Conservation (phyloP, 2,888 invertebrate genomes). For the Frankliniella fusca region DNA sequence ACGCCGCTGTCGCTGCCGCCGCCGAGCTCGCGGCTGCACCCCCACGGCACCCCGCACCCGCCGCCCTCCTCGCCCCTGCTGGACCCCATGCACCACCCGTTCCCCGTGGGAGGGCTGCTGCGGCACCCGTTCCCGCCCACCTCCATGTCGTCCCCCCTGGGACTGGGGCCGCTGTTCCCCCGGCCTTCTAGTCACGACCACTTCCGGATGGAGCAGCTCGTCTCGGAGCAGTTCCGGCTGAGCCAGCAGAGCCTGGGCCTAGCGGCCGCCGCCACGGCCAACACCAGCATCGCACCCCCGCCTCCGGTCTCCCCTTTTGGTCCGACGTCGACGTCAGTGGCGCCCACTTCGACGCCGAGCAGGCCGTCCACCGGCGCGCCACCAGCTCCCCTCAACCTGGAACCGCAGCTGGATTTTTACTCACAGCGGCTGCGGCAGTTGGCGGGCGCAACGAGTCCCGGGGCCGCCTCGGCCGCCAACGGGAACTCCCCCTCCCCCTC, state of each 20-base stretch:
- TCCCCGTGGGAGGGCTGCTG: conserved; percentile 66
- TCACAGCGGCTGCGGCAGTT: conserved; percentile 98
- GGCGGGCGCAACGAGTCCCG: conserved; percentile 92
- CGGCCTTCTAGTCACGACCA: conserved; percentile 70
- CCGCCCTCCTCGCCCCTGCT: conserved; percentile 61
- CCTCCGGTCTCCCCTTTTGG: conserved; percentile 49
- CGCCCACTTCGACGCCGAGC: conserved; percentile 22
- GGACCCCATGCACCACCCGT: conserved; percentile 71
- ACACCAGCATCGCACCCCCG: conserved; percentile 50
- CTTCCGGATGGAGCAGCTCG: conserved; percentile 78
- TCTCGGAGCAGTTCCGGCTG: conserved; percentile 71
- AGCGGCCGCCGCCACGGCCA: conserved; percentile 62
- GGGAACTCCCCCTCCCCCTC: conserved; percentile 44
- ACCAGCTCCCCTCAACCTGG: conserved; percentile 61
- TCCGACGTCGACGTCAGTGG: conserved; percentile 39
- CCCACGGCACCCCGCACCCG: conserved; percentile 36
- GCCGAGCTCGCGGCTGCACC: conserved; percentile 39
- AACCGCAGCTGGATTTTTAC: conserved; percentile 97
- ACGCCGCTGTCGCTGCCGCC: conserved; percentile 40
- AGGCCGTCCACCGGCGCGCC: conserved; percentile 45
- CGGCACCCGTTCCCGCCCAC: conserved; percentile 54
- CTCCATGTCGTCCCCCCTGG: conserved; percentile 58
- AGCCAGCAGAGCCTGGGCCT: conserved; percentile 63
- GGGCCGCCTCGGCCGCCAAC: conserved; percentile 59
- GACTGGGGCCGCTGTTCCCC: conserved; percentile 64